Evolutionary conservation across 2,888 invertebrate species (phyloP).

Genomic region (Drosophila histrio): DNA sequence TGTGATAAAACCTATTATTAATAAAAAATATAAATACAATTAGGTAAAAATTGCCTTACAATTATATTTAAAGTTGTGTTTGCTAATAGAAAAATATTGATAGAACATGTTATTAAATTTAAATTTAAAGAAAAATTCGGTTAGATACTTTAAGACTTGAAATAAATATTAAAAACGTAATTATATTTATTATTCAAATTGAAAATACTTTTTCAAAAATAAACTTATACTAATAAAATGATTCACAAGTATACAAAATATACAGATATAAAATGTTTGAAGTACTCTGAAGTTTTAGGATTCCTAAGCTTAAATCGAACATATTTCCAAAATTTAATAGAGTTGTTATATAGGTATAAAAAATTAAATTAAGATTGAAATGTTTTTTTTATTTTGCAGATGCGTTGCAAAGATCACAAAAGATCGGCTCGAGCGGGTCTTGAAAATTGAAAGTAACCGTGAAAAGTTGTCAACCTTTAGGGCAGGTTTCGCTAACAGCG

Average conservation of each 20-base stretch:
- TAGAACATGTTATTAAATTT: too few relatives aligned
- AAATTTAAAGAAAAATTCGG: too few relatives aligned
- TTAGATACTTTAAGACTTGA: background rate
- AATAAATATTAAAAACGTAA: background rate
- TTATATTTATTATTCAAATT: background rate
- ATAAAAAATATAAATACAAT: background rate
- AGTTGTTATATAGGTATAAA: too few relatives aligned
- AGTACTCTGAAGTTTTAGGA: background rate
- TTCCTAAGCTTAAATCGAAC: too few relatives aligned
- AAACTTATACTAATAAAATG: too few relatives aligned
- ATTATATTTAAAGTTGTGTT: too few relatives aligned
- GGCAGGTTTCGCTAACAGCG: conserved; percentile 15
- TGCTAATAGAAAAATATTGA: too few relatives aligned
- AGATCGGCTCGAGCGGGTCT: background rate
- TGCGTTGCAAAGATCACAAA: background rate
- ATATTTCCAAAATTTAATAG: too few relatives aligned
- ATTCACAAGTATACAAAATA: too few relatives aligned
- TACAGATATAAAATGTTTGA: too few relatives aligned
- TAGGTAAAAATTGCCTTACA: background rate
- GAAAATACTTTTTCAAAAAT: too few relatives aligned
- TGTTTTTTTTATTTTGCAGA: background rate
- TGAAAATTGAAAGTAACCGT: conserved; percentile 15
- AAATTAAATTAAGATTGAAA: background rate
- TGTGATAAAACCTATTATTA: background rate
- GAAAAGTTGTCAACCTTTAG: conserved; percentile 32